Evolutionary conservation across 1,140 invertebrate species (phyloP), one percentile per base, ranked within the genome.

Genomic region (Liolophura sinensis): DNA sequence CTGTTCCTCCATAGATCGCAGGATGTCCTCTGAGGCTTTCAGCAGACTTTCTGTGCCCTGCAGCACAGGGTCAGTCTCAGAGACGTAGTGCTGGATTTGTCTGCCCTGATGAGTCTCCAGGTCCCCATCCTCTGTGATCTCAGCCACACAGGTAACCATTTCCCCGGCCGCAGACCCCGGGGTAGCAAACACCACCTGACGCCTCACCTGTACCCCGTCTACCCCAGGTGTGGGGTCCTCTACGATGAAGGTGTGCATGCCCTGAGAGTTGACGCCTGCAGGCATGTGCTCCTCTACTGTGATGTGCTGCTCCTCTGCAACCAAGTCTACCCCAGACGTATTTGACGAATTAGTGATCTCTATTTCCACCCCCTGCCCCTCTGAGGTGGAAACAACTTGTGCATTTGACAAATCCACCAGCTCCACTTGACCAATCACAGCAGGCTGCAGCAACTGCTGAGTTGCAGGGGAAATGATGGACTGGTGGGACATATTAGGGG

Each of bases 21-120:
- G 64, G 49, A 79, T 78, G 55, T 74, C 74, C 25, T 72, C 73
- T 54, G 75, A 74, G 16, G 76, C 73, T 60, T 78, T 76, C 14
- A 75, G 67, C n/a, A 73, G 54, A 58, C 67, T 77, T 58, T 78
- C 75, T n/a, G 72, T 70, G 4, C 76, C 72, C 50, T 79, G 74
- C 51, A 77, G 62, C 5, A 77, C 77, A 63, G 73, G 67, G 55
- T 81, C 73, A 6, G 67, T 65, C 7, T 71, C 68, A 18, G 65
- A 57, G 48, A 77, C 49, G 75, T 74, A 18, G 74, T 74, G 31
- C 31, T 40, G 31, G 31, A 40, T 40, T 9, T 40, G 31, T 40
- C 31, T 40, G 31, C 31, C 48, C 62, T 46, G 27, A 27, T 55
- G 40, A 46, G 27, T 22, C 46, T 27, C n/a, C 55, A 59, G 58